Evolutionary conservation across 2,113 vertebrate species (phyloP).

Genomic region (Chaenogobius annularis): DNA sequence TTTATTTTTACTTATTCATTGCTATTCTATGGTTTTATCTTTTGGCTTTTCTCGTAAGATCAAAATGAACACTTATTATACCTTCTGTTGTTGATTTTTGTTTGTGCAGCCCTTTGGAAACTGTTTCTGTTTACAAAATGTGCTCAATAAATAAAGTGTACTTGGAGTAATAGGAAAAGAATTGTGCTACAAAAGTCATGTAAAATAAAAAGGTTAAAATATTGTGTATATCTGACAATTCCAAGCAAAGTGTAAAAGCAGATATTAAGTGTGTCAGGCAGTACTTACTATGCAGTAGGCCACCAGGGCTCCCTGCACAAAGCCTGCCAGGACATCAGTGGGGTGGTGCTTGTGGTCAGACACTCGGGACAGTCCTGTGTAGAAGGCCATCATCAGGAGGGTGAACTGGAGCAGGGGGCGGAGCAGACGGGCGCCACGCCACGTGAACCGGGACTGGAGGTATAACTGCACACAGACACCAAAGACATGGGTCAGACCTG

Average conservation of each 20-base stretch:
- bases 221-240: background rate
- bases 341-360: constrained; percentile 97
- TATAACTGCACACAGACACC: constrained; percentile 81
- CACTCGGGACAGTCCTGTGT: constrained; percentile 92
- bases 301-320: constrained; percentile 93
- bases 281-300: constrained; percentile 79
- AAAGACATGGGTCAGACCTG: background rate
- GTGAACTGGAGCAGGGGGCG: constrained; percentile 95
- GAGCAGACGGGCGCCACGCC: constrained; percentile 92
- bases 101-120: no score
- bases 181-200: background rate
- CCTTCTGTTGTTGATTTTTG: no score
- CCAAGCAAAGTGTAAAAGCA: background rate
- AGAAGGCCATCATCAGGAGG: constrained; percentile 96
- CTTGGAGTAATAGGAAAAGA: background rate
- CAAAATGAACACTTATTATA: no score
- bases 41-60: no score
- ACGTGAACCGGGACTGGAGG: constrained; percentile 94
- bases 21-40: no score
- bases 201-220: background rate
- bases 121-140: no score
- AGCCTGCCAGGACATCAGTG: constrained; percentile 90
- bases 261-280: background rate
- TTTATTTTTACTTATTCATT: no score
- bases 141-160: no score